phyloP scores from a whole-genome alignment of 1,140 invertebrate species.

The Trachelipus rathkii region DNA sequence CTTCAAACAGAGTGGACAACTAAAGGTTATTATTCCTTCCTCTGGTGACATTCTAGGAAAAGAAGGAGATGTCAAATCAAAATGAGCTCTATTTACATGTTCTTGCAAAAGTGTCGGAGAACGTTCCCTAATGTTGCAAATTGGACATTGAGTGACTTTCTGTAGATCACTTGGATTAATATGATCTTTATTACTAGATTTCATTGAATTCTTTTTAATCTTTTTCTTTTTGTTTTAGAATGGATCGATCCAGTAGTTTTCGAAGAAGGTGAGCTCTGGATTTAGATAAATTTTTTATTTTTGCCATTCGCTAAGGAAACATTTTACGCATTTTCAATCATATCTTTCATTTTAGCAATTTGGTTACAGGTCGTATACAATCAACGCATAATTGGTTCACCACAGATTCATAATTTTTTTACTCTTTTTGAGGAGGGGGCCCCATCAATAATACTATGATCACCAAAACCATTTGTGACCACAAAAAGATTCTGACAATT shows the following conservation, averaged over 20 bases:
- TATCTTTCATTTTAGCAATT: constrained; percentile 35
- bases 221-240: constrained; percentile 51
- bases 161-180: background rate
- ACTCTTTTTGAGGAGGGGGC: background rate
- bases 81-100: constrained; percentile 77
- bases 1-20: constrained; percentile 68
- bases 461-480: constrained; percentile 52
- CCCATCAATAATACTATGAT: constrained; percentile 52
- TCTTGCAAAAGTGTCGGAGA: constrained; percentile 70
- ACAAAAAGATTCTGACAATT: constrained; percentile 55
- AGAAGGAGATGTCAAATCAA: constrained; percentile 74
- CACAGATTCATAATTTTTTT: background rate
- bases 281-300: constrained; percentile 19
- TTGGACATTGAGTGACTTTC: constrained; percentile 60
- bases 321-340: constrained; percentile 33
- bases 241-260: constrained; percentile 61
- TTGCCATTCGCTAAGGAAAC: constrained; percentile 34
- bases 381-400: constrained; percentile 25
- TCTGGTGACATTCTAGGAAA: constrained; percentile 52
- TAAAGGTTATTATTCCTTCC: constrained; percentile 47
- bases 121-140: constrained; percentile 72
- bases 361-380: constrained; percentile 30
- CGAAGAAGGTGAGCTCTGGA: constrained; percentile 58
- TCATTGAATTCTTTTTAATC: background rate
- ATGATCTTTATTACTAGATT: constrained; percentile 13